A percentile compares a stretch with the other conserved stretches of the same genome.
These are phyloP conservation scores for Sphyrna mokarran DNA, from an alignment of 2,113 vertebrate genomes.

Conservation along the genomic window DNA sequence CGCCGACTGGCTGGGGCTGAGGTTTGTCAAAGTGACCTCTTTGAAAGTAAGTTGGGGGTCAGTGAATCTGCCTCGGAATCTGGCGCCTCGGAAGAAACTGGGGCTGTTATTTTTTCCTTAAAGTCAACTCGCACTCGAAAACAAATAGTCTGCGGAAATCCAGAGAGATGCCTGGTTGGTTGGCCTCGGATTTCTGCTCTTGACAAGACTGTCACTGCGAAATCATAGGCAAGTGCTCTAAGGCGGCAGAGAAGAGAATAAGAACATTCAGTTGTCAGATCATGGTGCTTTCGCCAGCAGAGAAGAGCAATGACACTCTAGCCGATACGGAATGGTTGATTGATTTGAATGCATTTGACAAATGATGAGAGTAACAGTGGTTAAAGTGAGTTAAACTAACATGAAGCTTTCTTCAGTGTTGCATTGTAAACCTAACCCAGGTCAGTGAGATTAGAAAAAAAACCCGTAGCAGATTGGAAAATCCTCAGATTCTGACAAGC, in stretches of 20 bases:
- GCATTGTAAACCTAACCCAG: background rate
- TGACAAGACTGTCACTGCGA: slow-evolving; percentile 1
- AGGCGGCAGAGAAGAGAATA: background rate
- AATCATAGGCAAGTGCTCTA: background rate
- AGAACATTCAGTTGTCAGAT: slow-evolving; percentile 1
- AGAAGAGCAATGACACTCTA: background rate
- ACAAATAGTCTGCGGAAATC: slow-evolving; percentile 1
- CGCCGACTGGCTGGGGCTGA: no score
- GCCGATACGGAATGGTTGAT: background rate
- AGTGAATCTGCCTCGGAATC: background rate
- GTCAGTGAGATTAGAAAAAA: background rate
- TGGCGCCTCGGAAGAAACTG: background rate
- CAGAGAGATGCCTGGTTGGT: background rate
- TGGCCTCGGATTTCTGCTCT: background rate
- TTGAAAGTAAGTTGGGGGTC: background rate
- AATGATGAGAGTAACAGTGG: background rate
- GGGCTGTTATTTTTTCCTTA: background rate
- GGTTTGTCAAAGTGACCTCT: background rate
- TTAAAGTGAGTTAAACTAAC: background rate
- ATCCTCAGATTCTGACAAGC: background rate
- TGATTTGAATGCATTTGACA: slow-evolving; percentile 10
- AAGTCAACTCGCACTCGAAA: background rate
- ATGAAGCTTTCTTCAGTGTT: background rate
- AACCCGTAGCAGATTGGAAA: background rate
- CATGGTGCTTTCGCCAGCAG: background rate